phyloP scores from a whole-genome alignment of 1,140 invertebrate genomes.

The Aphis craccivora region DNA sequence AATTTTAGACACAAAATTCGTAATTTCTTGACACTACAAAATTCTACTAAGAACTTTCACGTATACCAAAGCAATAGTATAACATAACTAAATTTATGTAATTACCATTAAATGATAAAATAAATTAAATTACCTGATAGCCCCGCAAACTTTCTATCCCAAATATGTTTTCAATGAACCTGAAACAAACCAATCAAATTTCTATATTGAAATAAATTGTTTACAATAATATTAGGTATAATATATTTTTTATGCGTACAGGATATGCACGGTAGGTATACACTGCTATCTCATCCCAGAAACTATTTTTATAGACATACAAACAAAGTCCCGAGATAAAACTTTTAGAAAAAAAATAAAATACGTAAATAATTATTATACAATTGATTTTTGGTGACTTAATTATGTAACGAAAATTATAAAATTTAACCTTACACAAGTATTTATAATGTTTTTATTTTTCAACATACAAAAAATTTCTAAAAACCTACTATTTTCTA shows the following conservation, averaged over 20 bases:
- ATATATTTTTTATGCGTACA: background rate
- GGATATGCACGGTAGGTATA: no score
- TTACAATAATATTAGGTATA: background rate
- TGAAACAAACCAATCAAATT: background rate
- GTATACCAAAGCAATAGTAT: background rate
- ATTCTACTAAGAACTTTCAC: no score
- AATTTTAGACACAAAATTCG: background rate
- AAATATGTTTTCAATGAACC: background rate
- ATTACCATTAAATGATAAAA: background rate
- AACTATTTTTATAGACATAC: background rate
- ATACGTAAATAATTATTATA: background rate
- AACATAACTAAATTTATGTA: background rate
- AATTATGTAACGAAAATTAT: background rate
- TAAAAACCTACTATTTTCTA: background rate
- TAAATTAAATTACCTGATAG: conserved; percentile 10
- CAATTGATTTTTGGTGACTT: background rate
- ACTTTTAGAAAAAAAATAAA: background rate
- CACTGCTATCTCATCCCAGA: no score
- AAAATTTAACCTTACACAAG: background rate
- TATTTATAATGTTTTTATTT: background rate
- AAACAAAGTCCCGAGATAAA: background rate
- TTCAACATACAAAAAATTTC: background rate
- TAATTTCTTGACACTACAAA: background rate
- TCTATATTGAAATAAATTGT: background rate
- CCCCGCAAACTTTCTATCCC: background rate